Conservation (phyloP, 2,797 vertebrate species). For the Todus mexicanus region DNA sequence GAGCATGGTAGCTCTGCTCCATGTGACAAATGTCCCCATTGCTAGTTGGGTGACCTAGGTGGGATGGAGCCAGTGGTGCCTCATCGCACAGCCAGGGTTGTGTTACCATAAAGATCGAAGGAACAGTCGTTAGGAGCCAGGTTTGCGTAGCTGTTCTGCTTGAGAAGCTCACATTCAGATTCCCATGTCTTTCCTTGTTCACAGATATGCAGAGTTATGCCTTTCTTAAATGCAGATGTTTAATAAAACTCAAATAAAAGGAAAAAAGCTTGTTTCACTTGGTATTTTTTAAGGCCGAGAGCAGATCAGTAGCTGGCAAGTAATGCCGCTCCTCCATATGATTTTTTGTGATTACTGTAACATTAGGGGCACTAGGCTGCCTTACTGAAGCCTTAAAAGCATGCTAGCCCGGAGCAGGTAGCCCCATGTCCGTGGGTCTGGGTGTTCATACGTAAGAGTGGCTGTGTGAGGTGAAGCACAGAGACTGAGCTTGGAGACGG, state of each 20-base stretch:
- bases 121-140: background rate
- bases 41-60: background rate
- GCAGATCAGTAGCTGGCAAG: constrained; percentile 43
- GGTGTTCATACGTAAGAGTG: constrained; percentile 13
- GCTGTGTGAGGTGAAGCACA: too few relatives aligned
- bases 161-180: constrained; percentile 28
- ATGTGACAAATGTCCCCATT: fast-evolving
- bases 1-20: background rate
- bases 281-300: constrained; percentile 50
- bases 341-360: constrained; percentile 34
- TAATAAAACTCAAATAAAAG: constrained; percentile 48
- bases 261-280: constrained; percentile 37
- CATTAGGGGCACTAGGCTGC: constrained; percentile 61
- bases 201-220: constrained; percentile 23
- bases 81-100: background rate
- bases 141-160: background rate
- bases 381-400: constrained; percentile 75
- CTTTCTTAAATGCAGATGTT: constrained; percentile 51
- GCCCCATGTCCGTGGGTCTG: constrained; percentile 34
- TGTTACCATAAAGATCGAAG: background rate
- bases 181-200: background rate
- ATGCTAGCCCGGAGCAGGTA: constrained; percentile 53
- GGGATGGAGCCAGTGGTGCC: background rate
- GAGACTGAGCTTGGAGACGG: constrained; percentile 60
- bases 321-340: constrained; percentile 45